A percentile compares a stretch with the other conserved stretches of the same genome.
Evolutionary conservation across 23 tunicate species (phyloP).

Genomic region (Oikopleura albicans): DNA sequence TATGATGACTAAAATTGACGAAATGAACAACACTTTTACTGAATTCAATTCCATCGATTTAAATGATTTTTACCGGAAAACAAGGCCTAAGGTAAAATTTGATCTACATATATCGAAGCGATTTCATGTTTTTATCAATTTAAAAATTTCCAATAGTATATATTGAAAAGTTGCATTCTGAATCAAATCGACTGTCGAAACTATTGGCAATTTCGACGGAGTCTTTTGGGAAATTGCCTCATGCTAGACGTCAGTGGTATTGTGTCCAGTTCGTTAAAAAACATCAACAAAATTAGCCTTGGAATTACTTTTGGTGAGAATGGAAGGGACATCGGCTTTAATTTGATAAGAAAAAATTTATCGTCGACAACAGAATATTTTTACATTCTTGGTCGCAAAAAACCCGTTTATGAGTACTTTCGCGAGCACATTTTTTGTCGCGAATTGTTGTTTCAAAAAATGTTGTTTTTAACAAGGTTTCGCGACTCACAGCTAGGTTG

Average conservation of each 20-base stretch:
- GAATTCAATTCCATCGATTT: background rate
- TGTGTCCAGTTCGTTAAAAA: background rate
- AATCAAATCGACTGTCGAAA: background rate
- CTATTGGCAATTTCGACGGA: background rate
- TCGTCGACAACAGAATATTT: no score
- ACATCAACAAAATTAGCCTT: background rate
- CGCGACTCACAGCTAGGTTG: no score
- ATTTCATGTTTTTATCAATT: no score
- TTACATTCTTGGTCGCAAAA: no score
- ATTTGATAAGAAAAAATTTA: no score
- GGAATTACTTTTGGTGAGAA: background rate
- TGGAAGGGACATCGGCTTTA: background rate
- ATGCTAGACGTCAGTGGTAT: background rate
- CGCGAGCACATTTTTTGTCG: no score
- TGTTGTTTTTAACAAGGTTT: no score
- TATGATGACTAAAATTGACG: background rate
- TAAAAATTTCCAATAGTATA: no score
- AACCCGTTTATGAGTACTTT: no score
- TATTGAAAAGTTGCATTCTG: background rate
- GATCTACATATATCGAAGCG: no score
- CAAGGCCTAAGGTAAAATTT: no score
- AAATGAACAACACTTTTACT: background rate
- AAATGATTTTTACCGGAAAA: background rate
- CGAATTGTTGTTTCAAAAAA: no score
- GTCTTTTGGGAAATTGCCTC: background rate